Evolutionary conservation across 2,888 invertebrate genomes (phyloP).

Genomic region (Platycnemis pennipes): DNA sequence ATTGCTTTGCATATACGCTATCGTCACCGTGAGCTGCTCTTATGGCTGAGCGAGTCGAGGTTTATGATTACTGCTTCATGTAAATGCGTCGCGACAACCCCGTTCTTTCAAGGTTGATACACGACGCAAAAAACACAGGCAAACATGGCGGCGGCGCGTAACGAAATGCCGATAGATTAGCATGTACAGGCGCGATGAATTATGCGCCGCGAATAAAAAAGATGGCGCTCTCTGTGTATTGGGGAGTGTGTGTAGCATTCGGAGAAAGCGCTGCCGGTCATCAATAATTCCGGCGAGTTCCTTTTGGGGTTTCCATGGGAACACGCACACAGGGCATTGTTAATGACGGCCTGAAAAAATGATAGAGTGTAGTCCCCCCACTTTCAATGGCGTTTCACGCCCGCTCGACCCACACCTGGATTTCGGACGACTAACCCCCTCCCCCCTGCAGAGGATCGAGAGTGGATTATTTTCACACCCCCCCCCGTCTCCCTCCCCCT

Average conservation of each 20-base stretch:
- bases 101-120: not conserved
- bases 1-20: too few species aligned
- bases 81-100: not conserved
- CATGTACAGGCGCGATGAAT: not conserved
- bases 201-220: not conserved
- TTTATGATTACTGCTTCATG: not conserved
- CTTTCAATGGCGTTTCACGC: too few species aligned
- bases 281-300: slow-evolving; percentile 14
- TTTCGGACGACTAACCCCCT: not conserved
- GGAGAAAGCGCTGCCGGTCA: not conserved
- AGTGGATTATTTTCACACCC: too few species aligned
- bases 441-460: too few species aligned
- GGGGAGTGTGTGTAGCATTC: not conserved
- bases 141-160: not conserved
- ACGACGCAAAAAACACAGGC: not conserved
- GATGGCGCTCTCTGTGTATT: not conserved
- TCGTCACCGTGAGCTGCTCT: too few species aligned
- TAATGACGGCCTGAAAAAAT: slow-evolving; percentile 14
- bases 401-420: not conserved
- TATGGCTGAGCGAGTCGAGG: too few species aligned
- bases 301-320: not conserved
- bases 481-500: not conserved
- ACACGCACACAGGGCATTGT: not conserved
- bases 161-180: slow-evolving; percentile 7
- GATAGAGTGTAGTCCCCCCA: too few species aligned